Evolutionary conservation across 2,888 invertebrate genomes (phyloP).

Genomic region (Melanotus villosus): DNA sequence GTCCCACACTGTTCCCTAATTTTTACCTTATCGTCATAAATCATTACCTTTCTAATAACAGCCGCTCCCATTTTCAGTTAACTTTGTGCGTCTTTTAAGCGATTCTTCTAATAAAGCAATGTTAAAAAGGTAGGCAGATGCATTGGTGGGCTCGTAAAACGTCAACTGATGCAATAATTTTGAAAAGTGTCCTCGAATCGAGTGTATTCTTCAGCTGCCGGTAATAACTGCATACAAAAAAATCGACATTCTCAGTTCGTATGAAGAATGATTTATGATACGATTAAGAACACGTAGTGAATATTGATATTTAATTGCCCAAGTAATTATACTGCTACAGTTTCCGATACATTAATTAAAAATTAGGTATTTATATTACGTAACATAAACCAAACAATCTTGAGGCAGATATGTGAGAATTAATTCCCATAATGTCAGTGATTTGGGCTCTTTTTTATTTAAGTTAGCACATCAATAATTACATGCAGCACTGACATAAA

Average conservation of each 20-base stretch:
- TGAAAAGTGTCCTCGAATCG: background rate
- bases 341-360: conserved; percentile 4
- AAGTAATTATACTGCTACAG: background rate
- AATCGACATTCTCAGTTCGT: background rate
- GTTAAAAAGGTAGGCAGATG: background rate
- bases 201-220: background rate
- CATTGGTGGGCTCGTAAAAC: background rate
- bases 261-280: conserved; percentile 1
- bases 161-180: too few relatives aligned
- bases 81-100: background rate
- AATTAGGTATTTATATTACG: background rate
- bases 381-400: background rate
- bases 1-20: conserved; percentile 21
- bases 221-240: background rate
- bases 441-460: too few relatives aligned
- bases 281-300: background rate
- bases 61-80: conserved; percentile 15
- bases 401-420: too few relatives aligned
- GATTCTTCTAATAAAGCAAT: conserved; percentile 1
- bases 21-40: conserved; percentile 20
- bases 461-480: too few relatives aligned
- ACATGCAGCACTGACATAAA: too few relatives aligned
- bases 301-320: conserved; percentile 6
- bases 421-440: too few relatives aligned
- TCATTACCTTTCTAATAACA: conserved; percentile 23